phyloP scores from a whole-genome alignment of 2,797 vertebrate genomes.

The Hyperoplus lanceolatus region DNA sequence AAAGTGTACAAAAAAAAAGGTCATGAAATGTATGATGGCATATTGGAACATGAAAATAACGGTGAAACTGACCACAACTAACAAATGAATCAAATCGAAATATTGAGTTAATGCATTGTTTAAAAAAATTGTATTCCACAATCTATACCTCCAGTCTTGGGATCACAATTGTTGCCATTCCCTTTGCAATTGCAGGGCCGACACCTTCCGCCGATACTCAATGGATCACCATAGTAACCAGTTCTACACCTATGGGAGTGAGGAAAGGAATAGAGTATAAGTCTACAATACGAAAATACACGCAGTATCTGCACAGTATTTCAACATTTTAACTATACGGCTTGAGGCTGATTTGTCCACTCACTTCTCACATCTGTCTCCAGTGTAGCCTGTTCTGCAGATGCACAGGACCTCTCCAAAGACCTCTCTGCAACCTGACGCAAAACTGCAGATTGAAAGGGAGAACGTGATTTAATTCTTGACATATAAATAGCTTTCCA shows the following conservation, averaged over 20 bases:
- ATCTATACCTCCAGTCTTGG: conserved; percentile 90
- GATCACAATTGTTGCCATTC: conserved; percentile 88
- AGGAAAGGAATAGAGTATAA: conserved; percentile 27
- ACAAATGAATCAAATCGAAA: neutral
- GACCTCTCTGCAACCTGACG: conserved; percentile 88
- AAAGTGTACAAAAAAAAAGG: conserved; percentile 23
- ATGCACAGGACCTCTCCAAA: conserved; percentile 86
- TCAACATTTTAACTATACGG: neutral
- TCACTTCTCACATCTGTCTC: conserved; percentile 91
- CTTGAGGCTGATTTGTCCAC: conserved; percentile 40
- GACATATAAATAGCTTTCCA: neutral
- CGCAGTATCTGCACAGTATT: neutral
- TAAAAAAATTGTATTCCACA: neutral
- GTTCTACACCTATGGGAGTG: conserved; percentile 89
- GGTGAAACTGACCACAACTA: neutral
- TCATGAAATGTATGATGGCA: neutral
- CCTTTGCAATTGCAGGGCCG: conserved; percentile 91
- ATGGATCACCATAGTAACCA: conserved; percentile 94
- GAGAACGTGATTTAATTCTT: neutral
- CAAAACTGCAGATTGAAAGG: conserved; percentile 86
- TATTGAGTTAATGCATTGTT: neutral
- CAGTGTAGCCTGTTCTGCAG: conserved; percentile 91
- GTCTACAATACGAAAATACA: neutral
- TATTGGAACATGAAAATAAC: neutral
- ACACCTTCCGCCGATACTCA: conserved; percentile 87